Base-by-base conservation (phyloP, 2,888 invertebrate species). In the Pseudococcus longispinus region DNA sequence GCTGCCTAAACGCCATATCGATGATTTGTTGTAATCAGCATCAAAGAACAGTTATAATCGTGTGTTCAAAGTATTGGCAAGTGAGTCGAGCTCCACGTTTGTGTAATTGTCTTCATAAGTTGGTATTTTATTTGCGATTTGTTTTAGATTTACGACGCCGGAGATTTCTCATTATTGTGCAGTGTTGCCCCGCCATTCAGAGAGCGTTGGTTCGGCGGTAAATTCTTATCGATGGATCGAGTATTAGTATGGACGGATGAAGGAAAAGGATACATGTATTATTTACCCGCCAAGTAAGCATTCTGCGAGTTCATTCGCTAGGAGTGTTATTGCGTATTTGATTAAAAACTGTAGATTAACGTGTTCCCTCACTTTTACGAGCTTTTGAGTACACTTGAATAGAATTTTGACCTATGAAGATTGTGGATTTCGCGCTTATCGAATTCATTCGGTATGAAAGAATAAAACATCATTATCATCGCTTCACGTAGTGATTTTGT, bases 11-110 rank as follows among this genome's bases (percentile, higher is more conserved):
- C 92, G 98, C 98, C 0, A 93, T 97, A 74, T 96, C 95, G 0
- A 93, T 99, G 90, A 96, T 96, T 89, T 98, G 98, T 90, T 99
- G 98, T 90, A 94, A 96, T 0, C 96, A 96, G 91, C 99, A 99
- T 91, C 98, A 98, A 90, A 93, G 99, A 84, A 98, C 98, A 0
- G 98, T 99, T 42, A 93, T 99, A 15, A 96, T 99, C 84, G 98
- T 99, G 0, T 98, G 98, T 90, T 96, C 97, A 0, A 97, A 97
- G 90, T 97, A 97, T 91, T 99, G 99, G 95, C 98, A 99, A 95
- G 96, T 96, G 89, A 90, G 90, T 89, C 20, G 51, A 18, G 0
- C 6, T 44, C 46, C 15, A 44, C 77, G n/a, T n/a, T 26, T 9
- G 32, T 5, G 18, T 2, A 44, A 44, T 44, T 32, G 32, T 5